Evolutionary conservation across 2,113 vertebrate genomes (phyloP).

Genomic region (Puffinus mauretanicus): DNA sequence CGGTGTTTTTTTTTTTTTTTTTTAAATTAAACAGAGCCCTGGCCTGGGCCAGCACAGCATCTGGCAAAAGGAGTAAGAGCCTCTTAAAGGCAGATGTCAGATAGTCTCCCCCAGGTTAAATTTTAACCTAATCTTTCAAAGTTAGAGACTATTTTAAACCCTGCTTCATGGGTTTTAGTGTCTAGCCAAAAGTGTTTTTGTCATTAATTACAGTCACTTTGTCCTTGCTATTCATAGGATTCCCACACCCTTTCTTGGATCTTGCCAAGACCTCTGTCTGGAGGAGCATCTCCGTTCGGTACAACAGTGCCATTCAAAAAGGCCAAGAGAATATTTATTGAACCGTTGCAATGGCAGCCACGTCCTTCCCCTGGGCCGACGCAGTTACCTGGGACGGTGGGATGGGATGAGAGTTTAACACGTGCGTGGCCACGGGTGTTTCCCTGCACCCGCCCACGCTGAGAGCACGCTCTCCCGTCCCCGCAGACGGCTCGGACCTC

Average conservation of each 20-base stretch:
- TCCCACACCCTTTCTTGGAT: not conserved
- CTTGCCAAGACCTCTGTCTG: not conserved
- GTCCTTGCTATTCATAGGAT: not conserved
- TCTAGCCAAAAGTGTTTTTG: not conserved
- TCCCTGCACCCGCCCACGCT: not conserved
- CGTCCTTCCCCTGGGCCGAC: not conserved
- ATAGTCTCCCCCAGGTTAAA: not conserved
- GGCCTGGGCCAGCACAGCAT: not conserved
- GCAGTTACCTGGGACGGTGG: accelerated
- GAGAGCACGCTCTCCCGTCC: too few species aligned
- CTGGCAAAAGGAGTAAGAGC: not conserved
- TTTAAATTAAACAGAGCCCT: not conserved
- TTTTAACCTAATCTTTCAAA: not conserved
- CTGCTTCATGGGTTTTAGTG: not conserved
- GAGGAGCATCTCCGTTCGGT: not conserved
- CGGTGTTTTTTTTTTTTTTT: not conserved
- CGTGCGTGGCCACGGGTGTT: accelerated
- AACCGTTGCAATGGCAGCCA: not conserved
- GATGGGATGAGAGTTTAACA: not conserved
- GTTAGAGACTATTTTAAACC: not conserved
- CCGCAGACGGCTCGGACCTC: accelerated
- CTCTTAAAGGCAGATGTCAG: not conserved
- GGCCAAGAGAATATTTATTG: not conserved
- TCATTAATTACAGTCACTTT: not conserved
- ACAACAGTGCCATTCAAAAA: not conserved